Percentiles rank a stretch among this genome's conserved stretches.
These are phyloP conservation scores for Drosophila willistoni DNA, from an alignment of 1,140 invertebrate genomes.

Conservation along the genomic window DNA sequence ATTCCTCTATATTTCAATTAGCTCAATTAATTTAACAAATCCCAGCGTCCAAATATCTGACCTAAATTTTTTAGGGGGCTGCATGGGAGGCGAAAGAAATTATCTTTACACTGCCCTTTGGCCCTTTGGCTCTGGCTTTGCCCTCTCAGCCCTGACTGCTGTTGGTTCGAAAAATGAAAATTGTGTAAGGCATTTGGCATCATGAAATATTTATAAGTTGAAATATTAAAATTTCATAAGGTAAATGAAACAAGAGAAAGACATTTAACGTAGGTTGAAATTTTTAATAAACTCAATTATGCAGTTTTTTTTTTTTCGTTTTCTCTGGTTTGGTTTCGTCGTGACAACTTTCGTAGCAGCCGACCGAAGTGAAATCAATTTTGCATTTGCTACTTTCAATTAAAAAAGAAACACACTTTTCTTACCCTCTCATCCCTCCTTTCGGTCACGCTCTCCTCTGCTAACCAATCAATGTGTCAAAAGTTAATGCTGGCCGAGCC, in stretches of 20 bases:
- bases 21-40: constrained; percentile 47
- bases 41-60: constrained; percentile 22
- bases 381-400: constrained; percentile 44
- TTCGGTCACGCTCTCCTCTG: background rate
- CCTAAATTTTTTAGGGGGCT: background rate
- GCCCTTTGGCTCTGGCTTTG: constrained; percentile 1
- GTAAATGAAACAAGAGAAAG: constrained; percentile 67
- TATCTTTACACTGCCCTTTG: constrained; percentile 14
- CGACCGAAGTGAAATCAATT: constrained; percentile 27
- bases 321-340: background rate
- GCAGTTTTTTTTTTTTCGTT: constrained; percentile 32
- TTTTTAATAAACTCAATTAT: constrained; percentile 68
- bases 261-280: constrained; percentile 67
- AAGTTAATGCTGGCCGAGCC: constrained; percentile 62
- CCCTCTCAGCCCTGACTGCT: background rate
- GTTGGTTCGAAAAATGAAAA: constrained; percentile 45
- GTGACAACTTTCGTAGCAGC: background rate
- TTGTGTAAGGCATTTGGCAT: constrained; percentile 47
- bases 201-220: constrained; percentile 59
- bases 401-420: constrained; percentile 34
- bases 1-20: constrained; percentile 43
- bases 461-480: constrained; percentile 70
- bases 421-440: background rate
- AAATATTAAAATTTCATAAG: constrained; percentile 68
- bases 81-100: constrained; percentile 25